These are phyloP conservation scores for Drosophila kanapiae DNA, from an alignment of 1,140 invertebrate genomes.

Conservation along the genomic window DNA sequence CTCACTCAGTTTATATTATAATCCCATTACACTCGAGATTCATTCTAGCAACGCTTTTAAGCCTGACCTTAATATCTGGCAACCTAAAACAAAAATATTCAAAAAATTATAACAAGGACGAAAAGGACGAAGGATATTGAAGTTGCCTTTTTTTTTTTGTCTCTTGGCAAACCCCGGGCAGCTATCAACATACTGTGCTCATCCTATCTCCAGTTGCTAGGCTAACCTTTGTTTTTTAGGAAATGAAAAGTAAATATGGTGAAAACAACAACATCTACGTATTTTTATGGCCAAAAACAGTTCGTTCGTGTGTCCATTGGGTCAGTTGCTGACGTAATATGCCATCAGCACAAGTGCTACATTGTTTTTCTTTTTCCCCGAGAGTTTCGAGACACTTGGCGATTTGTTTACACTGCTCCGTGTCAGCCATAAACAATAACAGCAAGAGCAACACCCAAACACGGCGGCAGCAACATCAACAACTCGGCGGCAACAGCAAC, in stretches of 20 bases:
- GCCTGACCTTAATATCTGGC: not conserved
- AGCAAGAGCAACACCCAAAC: conserved; percentile 47
- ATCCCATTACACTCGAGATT: not conserved
- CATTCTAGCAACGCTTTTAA: not conserved
- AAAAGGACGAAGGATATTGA: conserved; percentile 6
- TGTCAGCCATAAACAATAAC: conserved; percentile 56
- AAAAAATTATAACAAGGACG: conserved; percentile 4
- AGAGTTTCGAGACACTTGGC: conserved; percentile 52
- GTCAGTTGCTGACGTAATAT: conserved; percentile 65
- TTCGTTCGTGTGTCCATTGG: conserved; percentile 7
- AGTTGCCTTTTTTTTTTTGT: not conserved
- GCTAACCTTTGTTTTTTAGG: conserved; percentile 20
- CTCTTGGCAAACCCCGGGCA: not conserved
- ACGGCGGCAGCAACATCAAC: conserved; percentile 29
- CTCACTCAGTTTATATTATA: not conserved
- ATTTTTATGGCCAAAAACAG: conserved; percentile 30
- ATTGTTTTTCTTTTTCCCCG: conserved; percentile 54
- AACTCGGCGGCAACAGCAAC: conserved; percentile 20
- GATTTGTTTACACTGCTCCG: conserved; percentile 68
- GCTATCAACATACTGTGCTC: not conserved
- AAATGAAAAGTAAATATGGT: conserved; percentile 22
- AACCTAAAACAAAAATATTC: not conserved
- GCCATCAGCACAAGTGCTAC: conserved; percentile 39
- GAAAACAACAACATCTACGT: conserved; percentile 3
- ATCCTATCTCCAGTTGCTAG: not conserved